Conservation (phyloP, 2,797 vertebrate species). For the Sphenopsis melanotis region DNA sequence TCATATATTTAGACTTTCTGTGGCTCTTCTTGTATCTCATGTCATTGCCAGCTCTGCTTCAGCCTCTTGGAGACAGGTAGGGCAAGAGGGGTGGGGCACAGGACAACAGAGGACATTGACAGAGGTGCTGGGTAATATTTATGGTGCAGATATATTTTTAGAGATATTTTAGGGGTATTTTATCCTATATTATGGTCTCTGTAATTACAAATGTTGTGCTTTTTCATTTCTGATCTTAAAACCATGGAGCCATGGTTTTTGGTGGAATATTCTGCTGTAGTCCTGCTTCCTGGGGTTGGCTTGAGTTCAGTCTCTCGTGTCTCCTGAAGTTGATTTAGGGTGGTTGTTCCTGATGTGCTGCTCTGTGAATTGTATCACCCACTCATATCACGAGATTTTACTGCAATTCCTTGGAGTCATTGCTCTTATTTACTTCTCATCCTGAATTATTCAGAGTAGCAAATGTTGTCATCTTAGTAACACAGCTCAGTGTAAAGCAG, state of each 20-base stretch:
- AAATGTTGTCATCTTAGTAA: constrained; percentile 6
- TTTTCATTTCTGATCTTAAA: not conserved
- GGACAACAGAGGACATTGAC: rapidly evolving
- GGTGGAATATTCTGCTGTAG: not conserved
- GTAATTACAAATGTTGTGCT: not conserved
- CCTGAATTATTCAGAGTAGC: constrained; percentile 43
- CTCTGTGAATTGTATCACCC: constrained; percentile 18
- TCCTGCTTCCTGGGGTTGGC: not conserved
- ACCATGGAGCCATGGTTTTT: not conserved
- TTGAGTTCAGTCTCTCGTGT: not conserved
- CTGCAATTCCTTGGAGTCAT: constrained; percentile 37
- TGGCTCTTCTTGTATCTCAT: not conserved
- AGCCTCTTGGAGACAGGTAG: not conserved
- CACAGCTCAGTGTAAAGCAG: not conserved
- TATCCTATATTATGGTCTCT: not conserved
- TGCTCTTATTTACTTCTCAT: constrained; percentile 25
- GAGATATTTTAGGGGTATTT: not conserved
- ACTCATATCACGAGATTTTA: not conserved
- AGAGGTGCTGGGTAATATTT: not conserved
- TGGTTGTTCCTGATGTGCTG: not conserved
- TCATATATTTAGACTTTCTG: not conserved
- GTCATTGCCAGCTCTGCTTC: not conserved
- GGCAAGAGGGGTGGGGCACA: not conserved
- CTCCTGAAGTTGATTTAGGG: not conserved
- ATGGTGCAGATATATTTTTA: not conserved